These are phyloP conservation scores for Neodontobutis hainanensis DNA, from an alignment of 2,113 vertebrate genomes.

Conservation along the genomic window DNA sequence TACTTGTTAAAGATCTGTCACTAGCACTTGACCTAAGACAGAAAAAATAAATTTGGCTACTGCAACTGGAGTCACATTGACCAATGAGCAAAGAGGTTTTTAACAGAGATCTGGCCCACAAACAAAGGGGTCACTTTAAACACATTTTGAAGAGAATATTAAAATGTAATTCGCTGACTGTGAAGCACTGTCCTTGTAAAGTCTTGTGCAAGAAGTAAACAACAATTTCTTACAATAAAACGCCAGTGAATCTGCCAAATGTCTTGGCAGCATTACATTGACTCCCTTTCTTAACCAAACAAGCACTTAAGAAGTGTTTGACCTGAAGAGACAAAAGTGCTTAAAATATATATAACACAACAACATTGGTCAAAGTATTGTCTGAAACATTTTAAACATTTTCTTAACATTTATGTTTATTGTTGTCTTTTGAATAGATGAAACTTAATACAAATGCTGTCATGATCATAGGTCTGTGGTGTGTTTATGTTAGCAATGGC, in stretches of 20 bases:
- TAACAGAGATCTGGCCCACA: constrained; percentile 20
- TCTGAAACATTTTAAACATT: constrained; percentile 7
- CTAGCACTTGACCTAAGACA: constrained; percentile 11
- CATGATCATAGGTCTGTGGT: constrained; percentile 21
- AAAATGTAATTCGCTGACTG: neutral
- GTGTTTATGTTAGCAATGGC: constrained; percentile 53
- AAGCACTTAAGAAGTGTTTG: constrained; percentile 33
- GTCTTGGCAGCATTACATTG: constrained; percentile 29
- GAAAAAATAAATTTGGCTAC: constrained; percentile 47
- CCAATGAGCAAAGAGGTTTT: constrained; percentile 12
- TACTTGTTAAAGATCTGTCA: constrained; percentile 13
- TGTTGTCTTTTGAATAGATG: constrained; percentile 42
- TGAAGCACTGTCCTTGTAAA: neutral
- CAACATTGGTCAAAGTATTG: constrained; percentile 2
- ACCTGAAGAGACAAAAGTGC: constrained; percentile 22
- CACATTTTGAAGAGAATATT: neutral
- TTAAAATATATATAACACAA: neutral
- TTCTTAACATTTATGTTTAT: constrained; percentile 40
- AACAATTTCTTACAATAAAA: constrained; percentile 6
- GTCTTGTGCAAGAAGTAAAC: neutral
- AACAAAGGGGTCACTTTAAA: constrained; percentile 13
- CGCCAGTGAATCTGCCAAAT: constrained; percentile 34
- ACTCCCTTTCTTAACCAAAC: constrained; percentile 18
- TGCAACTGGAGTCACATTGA: constrained; percentile 47
- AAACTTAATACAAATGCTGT: constrained; percentile 34